These are phyloP conservation scores for Seriola quinqueradiata DNA, from an alignment of 2,113 vertebrate genomes.

Conservation along the genomic window DNA sequence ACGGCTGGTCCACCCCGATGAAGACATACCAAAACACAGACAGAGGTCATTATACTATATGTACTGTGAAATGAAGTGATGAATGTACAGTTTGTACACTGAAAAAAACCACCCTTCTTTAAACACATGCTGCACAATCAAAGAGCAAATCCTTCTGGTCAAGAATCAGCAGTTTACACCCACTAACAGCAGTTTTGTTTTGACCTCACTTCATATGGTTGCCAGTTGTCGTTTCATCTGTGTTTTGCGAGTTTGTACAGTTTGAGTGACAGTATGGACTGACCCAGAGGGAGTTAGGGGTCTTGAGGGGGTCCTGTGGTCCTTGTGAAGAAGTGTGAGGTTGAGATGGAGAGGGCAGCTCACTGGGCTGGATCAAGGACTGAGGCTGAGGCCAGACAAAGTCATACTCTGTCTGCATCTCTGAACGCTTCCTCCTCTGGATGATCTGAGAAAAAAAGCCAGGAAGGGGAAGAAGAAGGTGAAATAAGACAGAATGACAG, in stretches of 20 bases:
- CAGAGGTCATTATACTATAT: background rate
- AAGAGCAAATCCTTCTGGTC: slow-evolving; percentile 18
- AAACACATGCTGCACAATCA: slow-evolving; percentile 28
- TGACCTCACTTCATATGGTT: background rate
- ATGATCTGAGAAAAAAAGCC: slow-evolving; percentile 87
- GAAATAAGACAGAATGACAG: background rate
- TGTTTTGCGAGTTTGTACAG: background rate
- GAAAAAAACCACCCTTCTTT: slow-evolving; percentile 14
- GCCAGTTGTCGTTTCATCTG: background rate
- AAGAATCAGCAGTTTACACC: slow-evolving; percentile 16
- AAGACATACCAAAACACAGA: slow-evolving; percentile 29
- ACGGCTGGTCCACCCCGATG: background rate
- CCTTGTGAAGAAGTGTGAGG: slow-evolving; percentile 80
- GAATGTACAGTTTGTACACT: background rate
- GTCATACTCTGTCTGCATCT: slow-evolving; percentile 87
- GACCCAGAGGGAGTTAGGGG: slow-evolving; percentile 89
- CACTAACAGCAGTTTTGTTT: background rate
- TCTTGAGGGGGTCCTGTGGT: slow-evolving; percentile 66
- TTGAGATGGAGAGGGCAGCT: slow-evolving; percentile 74
- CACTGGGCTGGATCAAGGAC: slow-evolving; percentile 78
- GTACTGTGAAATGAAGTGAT: slow-evolving; percentile 19
- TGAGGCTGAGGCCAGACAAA: slow-evolving; percentile 86
- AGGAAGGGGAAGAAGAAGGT: background rate
- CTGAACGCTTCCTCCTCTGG: slow-evolving; percentile 90
- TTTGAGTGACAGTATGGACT: slow-evolving; percentile 69